A percentile compares a stretch with the other conserved stretches of the same genome.
Evolutionary conservation across 2,888 invertebrate species (phyloP).

Genomic region (Aphodius sticticus): DNA sequence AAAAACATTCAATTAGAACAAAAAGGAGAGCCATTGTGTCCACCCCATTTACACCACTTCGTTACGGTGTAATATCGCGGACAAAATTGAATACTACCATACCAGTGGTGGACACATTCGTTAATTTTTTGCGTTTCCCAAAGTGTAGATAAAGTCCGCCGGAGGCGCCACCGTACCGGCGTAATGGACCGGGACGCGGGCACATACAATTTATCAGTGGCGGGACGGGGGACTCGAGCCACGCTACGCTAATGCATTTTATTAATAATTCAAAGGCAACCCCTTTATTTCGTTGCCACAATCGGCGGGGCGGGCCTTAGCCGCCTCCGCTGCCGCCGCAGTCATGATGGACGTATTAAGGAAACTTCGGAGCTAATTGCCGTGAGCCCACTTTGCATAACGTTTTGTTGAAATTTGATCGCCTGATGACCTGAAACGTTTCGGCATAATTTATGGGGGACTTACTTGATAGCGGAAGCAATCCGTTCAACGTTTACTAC

Average conservation of each 20-base stretch:
- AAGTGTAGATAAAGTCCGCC: not conserved
- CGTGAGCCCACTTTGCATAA: slow-evolving; percentile 4
- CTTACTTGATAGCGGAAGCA: not conserved
- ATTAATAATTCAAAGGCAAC: slow-evolving; percentile 19
- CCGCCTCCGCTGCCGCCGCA: not conserved
- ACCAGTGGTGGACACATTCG: not conserved
- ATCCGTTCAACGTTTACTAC: not conserved
- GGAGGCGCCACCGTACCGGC: not conserved
- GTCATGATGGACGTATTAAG: slow-evolving; percentile 4
- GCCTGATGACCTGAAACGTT: slow-evolving; percentile 4
- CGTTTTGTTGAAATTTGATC: slow-evolving; percentile 4
- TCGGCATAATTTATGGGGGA: not conserved
- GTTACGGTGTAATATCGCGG: not conserved
- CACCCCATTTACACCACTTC: slow-evolving; percentile 23
- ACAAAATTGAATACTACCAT: not conserved
- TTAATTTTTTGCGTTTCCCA: not conserved
- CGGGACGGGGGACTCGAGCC: not conserved
- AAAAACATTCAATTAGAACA: slow-evolving; percentile 33
- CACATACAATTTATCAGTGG: not conserved
- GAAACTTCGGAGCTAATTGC: not conserved
- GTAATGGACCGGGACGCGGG: not conserved
- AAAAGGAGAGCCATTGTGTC: slow-evolving; percentile 28
- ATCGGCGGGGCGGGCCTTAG: not conserved
- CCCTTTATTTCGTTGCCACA: slow-evolving; percentile 4
- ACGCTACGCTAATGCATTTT: slow-evolving; percentile 22